Conservation (phyloP, 2,113 vertebrate species). For the Pachycephala philippinensis region DNA sequence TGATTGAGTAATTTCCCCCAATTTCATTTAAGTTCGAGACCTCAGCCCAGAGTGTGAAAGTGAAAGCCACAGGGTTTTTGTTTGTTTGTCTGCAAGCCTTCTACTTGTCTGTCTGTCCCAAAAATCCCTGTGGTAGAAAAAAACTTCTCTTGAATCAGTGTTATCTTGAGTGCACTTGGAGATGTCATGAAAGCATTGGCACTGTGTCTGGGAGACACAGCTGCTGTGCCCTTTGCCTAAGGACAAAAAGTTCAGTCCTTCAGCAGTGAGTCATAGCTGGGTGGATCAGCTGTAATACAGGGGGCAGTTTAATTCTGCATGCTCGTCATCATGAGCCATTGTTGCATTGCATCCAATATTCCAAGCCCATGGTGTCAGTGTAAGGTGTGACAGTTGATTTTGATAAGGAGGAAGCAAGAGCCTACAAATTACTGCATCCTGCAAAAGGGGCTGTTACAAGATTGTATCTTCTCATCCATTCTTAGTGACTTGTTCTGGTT, state of each 20-base stretch:
- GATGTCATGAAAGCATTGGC: background rate
- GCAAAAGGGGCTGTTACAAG: background rate
- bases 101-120: background rate
- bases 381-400: background rate
- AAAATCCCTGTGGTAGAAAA: background rate
- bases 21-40: background rate
- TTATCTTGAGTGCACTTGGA: background rate
- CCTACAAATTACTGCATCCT: background rate
- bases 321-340: fast-evolving
- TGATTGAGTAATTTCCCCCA: background rate
- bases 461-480: background rate
- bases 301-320: background rate
- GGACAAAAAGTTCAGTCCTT: background rate
- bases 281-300: background rate
- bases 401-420: background rate
- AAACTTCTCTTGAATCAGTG: background rate
- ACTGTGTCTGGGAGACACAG: background rate
- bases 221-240: background rate
- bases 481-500: background rate
- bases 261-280: background rate
- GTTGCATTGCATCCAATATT: background rate
- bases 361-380: background rate
- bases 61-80: background rate
- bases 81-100: background rate
- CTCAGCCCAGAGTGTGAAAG: background rate